Percentiles rank a stretch among this genome's conserved stretches.
These are phyloP conservation scores for Xestia sexstrigata DNA, from an alignment of 2,888 invertebrate genomes.

Conservation along the genomic window DNA sequence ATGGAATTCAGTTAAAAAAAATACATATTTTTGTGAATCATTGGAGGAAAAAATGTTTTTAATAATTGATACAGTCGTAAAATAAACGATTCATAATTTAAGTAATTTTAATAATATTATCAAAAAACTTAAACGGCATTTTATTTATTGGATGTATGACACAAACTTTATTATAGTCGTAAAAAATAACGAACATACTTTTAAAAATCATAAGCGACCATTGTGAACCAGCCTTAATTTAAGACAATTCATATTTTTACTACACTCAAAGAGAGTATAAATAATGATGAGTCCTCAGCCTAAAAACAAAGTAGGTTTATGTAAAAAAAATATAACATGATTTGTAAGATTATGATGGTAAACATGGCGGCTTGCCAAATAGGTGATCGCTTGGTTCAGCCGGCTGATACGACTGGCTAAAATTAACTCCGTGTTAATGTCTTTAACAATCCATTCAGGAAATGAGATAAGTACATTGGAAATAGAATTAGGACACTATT, in stretches of 20 bases:
- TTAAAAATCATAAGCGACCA: background rate
- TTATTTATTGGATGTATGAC: constrained; percentile 10
- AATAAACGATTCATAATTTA: constrained; percentile 11
- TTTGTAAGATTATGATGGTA: constrained; percentile 57
- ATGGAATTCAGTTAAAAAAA: background rate
- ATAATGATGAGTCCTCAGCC: constrained; percentile 50
- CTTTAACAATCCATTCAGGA: constrained; percentile 57
- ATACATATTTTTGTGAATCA: background rate
- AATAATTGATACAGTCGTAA: background rate
- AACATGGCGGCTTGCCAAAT: constrained; percentile 64
- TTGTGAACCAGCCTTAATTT: constrained; percentile 14
- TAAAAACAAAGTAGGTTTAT: constrained; percentile 49
- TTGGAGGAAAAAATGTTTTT: background rate
- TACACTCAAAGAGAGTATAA: constrained; percentile 46
- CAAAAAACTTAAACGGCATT: constrained; percentile 4
- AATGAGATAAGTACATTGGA: constrained; percentile 28
- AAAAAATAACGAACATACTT: constrained; percentile 7
- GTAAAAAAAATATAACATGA: constrained; percentile 50
- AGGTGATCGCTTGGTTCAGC: constrained; percentile 54
- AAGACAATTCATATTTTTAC: constrained; percentile 30
- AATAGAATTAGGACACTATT: constrained; percentile 9
- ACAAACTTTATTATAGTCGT: constrained; percentile 18
- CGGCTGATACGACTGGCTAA: constrained; percentile 39
- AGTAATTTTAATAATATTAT: constrained; percentile 15
- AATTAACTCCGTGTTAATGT: constrained; percentile 51